Evolutionary conservation across 2,888 invertebrate species (phyloP).

Genomic region (Alentia gelatinosa): DNA sequence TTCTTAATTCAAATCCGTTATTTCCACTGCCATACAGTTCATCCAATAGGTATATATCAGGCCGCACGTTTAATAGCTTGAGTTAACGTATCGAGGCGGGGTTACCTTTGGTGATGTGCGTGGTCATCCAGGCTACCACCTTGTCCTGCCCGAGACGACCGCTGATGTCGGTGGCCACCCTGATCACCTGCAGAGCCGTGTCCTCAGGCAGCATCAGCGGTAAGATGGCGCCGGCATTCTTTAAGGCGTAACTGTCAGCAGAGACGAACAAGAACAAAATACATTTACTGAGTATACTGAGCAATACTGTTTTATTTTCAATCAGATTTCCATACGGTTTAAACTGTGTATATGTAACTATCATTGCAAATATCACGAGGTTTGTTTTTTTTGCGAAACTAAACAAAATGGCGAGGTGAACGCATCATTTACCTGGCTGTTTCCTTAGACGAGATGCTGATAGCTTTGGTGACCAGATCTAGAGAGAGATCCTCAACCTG

Average conservation of each 20-base stretch:
- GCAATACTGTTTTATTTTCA: too few relatives aligned
- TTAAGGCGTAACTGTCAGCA: slow-evolving; percentile 70
- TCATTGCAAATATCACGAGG: too few relatives aligned
- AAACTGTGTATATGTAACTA: too few relatives aligned
- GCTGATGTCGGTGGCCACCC: slow-evolving; percentile 69
- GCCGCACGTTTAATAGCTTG: too few relatives aligned
- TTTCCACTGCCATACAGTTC: too few relatives aligned
- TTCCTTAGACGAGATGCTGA: neutral
- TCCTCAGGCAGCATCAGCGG: slow-evolving; percentile 72
- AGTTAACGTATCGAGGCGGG: too few relatives aligned
- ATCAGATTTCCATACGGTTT: too few relatives aligned
- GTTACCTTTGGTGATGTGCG: slow-evolving; percentile 72
- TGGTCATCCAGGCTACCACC: slow-evolving; percentile 71
- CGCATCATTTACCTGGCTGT: neutral
- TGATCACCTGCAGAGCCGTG: slow-evolving; percentile 67
- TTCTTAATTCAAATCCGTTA: too few relatives aligned
- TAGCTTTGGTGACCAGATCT: neutral
- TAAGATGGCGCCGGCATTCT: slow-evolving; percentile 66
- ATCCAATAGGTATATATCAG: too few relatives aligned
- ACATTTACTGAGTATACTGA: neutral
- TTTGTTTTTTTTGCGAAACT: too few relatives aligned
- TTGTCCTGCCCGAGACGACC: slow-evolving; percentile 70
- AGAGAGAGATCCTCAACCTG: neutral
- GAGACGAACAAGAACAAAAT: neutral
- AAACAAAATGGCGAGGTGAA: too few relatives aligned